Conservation (phyloP, 1,140 invertebrate species). For the Brachionus calyciflorus region DNA sequence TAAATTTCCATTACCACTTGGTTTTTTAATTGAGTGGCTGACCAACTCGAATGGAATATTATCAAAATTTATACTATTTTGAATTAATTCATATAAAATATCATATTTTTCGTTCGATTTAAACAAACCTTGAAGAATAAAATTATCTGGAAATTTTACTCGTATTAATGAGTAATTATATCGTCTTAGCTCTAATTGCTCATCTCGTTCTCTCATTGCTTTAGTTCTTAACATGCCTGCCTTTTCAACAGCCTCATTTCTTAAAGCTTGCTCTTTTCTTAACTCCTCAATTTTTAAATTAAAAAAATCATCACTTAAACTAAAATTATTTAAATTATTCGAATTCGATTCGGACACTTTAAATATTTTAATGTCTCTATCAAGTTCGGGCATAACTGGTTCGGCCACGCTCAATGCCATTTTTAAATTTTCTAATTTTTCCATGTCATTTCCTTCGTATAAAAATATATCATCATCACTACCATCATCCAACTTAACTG, state of each 20-base stretch:
- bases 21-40: conserved; percentile 49
- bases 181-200: conserved; percentile 71
- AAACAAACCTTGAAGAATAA: conserved; percentile 69
- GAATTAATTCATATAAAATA: not conserved
- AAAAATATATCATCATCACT: conserved; percentile 56
- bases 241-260: conserved; percentile 71
- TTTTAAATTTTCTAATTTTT: conserved; percentile 66
- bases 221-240: conserved; percentile 80
- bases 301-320: conserved; percentile 71
- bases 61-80: conserved; percentile 49
- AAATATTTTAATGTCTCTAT: conserved; percentile 79
- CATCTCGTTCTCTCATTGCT: conserved; percentile 84
- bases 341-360: conserved; percentile 71
- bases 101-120: conserved; percentile 38
- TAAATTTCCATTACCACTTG: conserved; percentile 52
- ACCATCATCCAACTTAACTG: conserved; percentile 51
- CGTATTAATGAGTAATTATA: conserved; percentile 81
- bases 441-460: conserved; percentile 57
- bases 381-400: conserved; percentile 75
- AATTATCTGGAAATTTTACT: conserved; percentile 80
- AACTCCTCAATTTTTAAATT: conserved; percentile 74
- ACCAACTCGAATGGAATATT: conserved; percentile 56
- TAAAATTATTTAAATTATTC: conserved; percentile 19
- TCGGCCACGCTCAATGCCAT: conserved; percentile 76
- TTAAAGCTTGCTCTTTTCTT: conserved; percentile 74